A percentile compares a stretch with the other conserved stretches of the same genome.
These are phyloP conservation scores for Sclerodermus sp. DNA, from an alignment of 2,888 invertebrate genomes.

Conservation along the genomic window DNA sequence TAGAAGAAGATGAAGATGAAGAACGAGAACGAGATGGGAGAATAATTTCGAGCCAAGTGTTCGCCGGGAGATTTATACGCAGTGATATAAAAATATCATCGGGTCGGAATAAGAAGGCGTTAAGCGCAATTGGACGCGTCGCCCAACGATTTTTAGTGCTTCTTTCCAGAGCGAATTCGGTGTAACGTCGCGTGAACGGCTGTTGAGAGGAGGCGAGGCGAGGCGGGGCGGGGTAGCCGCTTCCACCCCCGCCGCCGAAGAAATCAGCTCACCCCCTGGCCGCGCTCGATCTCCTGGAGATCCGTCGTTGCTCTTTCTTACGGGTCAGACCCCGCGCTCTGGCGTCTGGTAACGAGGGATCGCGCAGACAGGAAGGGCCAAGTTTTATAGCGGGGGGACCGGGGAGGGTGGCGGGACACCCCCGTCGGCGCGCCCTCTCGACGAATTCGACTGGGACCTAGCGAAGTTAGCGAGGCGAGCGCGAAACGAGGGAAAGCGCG, in stretches of 20 bases:
- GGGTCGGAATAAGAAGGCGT: constrained; percentile 9
- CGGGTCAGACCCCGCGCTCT: background rate
- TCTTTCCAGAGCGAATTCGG: constrained; percentile 9
- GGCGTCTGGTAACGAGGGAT: constrained; percentile 40
- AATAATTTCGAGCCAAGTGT: constrained; percentile 9
- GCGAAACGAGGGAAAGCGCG: constrained; percentile 34
- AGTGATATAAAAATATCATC: constrained; percentile 8
- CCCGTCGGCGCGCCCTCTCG: background rate
- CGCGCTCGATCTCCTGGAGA: too few relatives aligned
- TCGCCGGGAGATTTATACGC: constrained; percentile 9
- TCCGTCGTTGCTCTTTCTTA: too few relatives aligned
- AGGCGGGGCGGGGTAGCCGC: too few relatives aligned
- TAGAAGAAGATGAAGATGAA: too few relatives aligned
- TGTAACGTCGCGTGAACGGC: too few relatives aligned
- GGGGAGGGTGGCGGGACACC: background rate
- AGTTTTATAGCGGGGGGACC: constrained; percentile 45
- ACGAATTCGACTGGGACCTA: constrained; percentile 18
- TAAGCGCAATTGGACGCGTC: constrained; percentile 1
- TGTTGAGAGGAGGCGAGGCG: too few relatives aligned
- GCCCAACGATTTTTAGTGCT: too few relatives aligned
- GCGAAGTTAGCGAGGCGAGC: constrained; percentile 22
- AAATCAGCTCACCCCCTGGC: too few relatives aligned
- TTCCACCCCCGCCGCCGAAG: too few relatives aligned
- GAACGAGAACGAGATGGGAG: too few relatives aligned
- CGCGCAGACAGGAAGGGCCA: constrained; percentile 40